Evolutionary conservation across 2,797 vertebrate species (phyloP), one percentile per base, ranked within the genome.

Genomic region (Mormyrops boulengeri): DNA sequence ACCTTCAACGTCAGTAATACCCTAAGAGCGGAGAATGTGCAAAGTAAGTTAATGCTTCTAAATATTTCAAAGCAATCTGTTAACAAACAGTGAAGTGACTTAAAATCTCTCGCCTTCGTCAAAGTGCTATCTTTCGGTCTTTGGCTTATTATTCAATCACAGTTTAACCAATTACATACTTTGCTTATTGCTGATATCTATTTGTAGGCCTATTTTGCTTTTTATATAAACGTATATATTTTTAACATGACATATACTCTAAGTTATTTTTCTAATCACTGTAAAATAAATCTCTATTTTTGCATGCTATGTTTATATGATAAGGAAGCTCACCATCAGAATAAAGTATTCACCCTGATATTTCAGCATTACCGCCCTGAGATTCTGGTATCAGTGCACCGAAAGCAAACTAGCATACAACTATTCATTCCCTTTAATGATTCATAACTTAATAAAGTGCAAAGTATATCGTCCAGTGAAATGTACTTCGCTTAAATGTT

Each of bases 91-190:
- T 47, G 19, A 82, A 9, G 77, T 47, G 38, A 82, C 19, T 80
- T 44, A 82, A 44, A 44, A 77, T 44, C 9, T 2, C 7, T 60
- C 4, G 30, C 22, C 34, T 85, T 11, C 6, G 12, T 47, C 52
- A 85, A 89, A 85, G 88, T 89, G 88, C 53, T 62, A 47, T 82
- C 26, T 49, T 52, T 49, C n/a, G 19, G 14, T 60, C 80, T 89
- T 89, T 89, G 88, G 88, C 80, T 85, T 82, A 89, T 47, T 17
- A 60, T 41, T 89, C n/a, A 62, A 14, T 85, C 88, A 85, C 88
- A 85, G 80, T 89, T 85, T 30, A 88, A 88, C 11, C 73, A 60
- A 82, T 53, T 26, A 47, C 7, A 38, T 38, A 62, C 38, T 30
- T 55, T 22, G 19, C 38, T 69, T 89, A 89, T 89, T 89, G 80